These are phyloP conservation scores for Eretmocerus hayati DNA, from an alignment of 2,888 invertebrate species.

Conservation along the genomic window DNA sequence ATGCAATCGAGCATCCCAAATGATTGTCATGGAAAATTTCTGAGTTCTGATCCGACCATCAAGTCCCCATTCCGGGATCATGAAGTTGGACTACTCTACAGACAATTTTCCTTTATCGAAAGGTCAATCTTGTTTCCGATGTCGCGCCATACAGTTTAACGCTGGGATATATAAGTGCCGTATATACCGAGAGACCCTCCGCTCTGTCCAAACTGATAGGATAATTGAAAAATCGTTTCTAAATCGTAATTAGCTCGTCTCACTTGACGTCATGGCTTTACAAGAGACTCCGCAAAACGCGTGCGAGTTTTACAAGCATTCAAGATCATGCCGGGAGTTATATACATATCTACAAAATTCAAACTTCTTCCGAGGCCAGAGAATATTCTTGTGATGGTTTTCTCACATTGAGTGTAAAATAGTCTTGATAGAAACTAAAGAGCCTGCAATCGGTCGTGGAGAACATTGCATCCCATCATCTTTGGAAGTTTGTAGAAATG, in stretches of 20 bases:
- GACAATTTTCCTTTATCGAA: constrained; percentile 19
- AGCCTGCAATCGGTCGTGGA: too few species aligned
- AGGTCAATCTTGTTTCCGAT: constrained; percentile 20
- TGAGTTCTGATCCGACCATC: background rate
- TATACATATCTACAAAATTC: too few species aligned
- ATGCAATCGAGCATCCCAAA: too few species aligned
- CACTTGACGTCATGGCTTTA: constrained; percentile 17
- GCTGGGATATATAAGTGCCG: constrained; percentile 8
- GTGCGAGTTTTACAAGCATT: constrained; percentile 13
- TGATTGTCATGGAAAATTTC: background rate
- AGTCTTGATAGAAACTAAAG: too few species aligned
- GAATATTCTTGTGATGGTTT: too few species aligned
- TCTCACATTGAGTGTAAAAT: too few species aligned
- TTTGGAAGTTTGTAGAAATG: too few species aligned
- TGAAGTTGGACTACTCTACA: constrained; percentile 8
- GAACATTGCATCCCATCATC: too few species aligned
- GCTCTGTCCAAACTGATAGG: constrained; percentile 19
- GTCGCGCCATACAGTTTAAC: constrained; percentile 16
- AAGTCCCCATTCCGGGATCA: constrained; percentile 2
- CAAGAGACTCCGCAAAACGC: constrained; percentile 6
- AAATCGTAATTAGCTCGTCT: constrained; percentile 20
- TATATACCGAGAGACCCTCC: constrained; percentile 18
- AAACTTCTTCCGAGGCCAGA: too few species aligned
- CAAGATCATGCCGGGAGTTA: constrained; percentile 18
- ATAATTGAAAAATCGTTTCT: constrained; percentile 21